Base-by-base conservation (phyloP, 2,113 vertebrate genomes). In the Phasianus colchicus region DNA sequence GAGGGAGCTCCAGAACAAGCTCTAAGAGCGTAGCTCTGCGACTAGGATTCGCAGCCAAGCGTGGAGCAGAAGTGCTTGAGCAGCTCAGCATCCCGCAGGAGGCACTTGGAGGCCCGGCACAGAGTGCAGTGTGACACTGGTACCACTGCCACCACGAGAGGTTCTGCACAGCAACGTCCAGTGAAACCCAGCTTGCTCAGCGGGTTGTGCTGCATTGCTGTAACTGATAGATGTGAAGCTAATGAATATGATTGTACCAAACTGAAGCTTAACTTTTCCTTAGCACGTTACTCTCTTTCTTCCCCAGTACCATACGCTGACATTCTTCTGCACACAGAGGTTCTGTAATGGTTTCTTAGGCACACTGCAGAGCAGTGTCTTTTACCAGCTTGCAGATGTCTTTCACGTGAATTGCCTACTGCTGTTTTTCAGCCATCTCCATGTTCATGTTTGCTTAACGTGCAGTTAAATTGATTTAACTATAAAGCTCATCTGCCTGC, bases 1-100 rank as follows among this genome's bases (percentile, higher is more conserved):
- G 97, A 94, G 96, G 97, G 97, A 94, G 96, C 96, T 96, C 91
- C 86, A 64, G 73, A 45, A 86, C 88, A 86, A 91, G 83, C 87
- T 89, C 30, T 9, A 4, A 47, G 29, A 22, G 29, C 64, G 9
- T 0, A 11, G 3, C 2, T 8, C 34, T 27, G 6, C 8, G 61
- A n/a, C 60, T 47, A 20, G n/a, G 13, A 5, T 9, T 82, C 14
- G 2, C 10, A 30, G 57, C 61, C 6, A 29, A 32, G 22, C 4
- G 3, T 38, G 66, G 2, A 5, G 72, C 69, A 67, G 52, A 32
- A 65, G 75, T 9, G 47, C 47, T 22, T 11, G 36, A 78, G 81
- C 45, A 60, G 60, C 81, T 67, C 60, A 67, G 32, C 36, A 20
- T 55, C 30, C 67, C 14, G 38, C 19, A 61, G 47, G 66, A 24